Conservation (phyloP, 2,888 invertebrate genomes). For the Protophormia terraenovae region DNA sequence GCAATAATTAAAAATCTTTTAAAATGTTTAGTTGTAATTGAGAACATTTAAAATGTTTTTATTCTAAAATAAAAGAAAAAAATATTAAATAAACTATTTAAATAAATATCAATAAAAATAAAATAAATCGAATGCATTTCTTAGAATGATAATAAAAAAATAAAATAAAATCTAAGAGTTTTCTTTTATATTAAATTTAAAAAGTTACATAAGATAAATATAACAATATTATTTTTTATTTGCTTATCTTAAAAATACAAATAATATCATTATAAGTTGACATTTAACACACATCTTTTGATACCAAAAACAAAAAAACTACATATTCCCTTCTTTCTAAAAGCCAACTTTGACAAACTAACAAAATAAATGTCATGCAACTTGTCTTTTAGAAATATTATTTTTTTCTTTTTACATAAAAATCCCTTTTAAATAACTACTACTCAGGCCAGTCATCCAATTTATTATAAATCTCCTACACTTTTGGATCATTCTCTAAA, state of each 20-base stretch:
- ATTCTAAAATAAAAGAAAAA: not conserved
- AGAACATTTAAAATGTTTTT: not conserved
- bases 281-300: not conserved
- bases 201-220: not conserved
- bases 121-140: slow-evolving; percentile 4
- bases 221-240: too few relatives aligned
- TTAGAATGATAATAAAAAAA: not conserved
- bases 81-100: not conserved
- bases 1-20: slow-evolving; percentile 78
- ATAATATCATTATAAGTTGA: not conserved
- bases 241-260: not conserved
- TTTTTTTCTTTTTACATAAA: not conserved
- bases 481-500: slow-evolving; percentile 8
- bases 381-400: not conserved
- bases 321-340: not conserved
- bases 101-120: not conserved
- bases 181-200: too few relatives aligned
- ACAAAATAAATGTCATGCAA: slow-evolving; percentile 2
- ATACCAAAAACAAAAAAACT: not conserved
- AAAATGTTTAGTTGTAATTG: not conserved
- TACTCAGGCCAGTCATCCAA: not conserved
- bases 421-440: not conserved
- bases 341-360: not conserved
- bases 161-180: not conserved
- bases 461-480: not conserved